Base-by-base conservation (phyloP, 2,113 vertebrate species). In the Monarcha castaneiventris region DNA sequence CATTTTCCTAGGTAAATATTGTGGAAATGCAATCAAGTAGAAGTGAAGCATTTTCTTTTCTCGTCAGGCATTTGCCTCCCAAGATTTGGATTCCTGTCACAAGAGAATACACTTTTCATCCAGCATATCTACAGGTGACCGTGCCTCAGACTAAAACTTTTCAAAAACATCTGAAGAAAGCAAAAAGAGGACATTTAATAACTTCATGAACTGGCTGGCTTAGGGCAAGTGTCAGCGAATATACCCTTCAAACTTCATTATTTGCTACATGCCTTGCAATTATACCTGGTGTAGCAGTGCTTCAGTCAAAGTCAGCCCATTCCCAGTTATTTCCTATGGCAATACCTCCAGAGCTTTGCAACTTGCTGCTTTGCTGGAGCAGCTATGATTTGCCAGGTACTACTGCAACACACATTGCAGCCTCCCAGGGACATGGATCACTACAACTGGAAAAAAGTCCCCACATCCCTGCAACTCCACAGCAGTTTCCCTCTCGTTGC, bases 361-460 rank as follows among this genome's bases (percentile, higher is more conserved):
- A 27, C 30, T 76, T 0, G 0, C 22, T 86, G 62, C 22, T 74
- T 56, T 87, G 23, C 30, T 35, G 10, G 19, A 66, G 48, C 48
- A 82, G 33, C 56, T 75, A 35, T 32, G 30, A 71, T 62, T 63
- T 51, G 27, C 33, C 33, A 5, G 16, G 15, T 27, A 48, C 13
- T 13, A 12, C 35, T 37, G 14, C 48, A 58, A 41, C 23, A 43
- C 10, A 30, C 25, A 22, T 19, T 20, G 27, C n/a, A 82, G 61
- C 0, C 0, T 71, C 66, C 56, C 26, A 17, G 32, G n/a, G 37
- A 69, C 23, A 27, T 0, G n/a, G 48, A 61, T 25, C 33, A 13
- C 11, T 17, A 29, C 17, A 67, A 19, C 8, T 19, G 16, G 46
- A 33, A 75, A 37, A n/a, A 51, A 19, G 12, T 17, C 8, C 51